Conservation (phyloP, 1,140 invertebrate species). For the Hirudo medicinalis region DNA sequence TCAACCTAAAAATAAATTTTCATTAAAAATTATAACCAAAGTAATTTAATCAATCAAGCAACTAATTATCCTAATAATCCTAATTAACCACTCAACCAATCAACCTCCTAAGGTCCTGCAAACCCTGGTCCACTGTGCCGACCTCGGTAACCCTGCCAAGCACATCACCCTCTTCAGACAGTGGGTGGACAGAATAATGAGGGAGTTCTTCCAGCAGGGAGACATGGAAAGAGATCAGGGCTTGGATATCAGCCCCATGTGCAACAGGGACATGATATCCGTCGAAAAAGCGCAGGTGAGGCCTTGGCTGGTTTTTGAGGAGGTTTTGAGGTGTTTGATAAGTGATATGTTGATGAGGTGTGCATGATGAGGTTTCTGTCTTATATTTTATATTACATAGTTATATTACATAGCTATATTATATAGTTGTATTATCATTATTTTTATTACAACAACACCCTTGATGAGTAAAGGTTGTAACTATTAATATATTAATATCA, state of each 20-base stretch:
- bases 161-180: slow-evolving; percentile 71
- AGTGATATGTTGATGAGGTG: no score
- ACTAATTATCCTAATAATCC: not conserved
- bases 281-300: slow-evolving; percentile 15
- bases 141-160: slow-evolving; percentile 90
- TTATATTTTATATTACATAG: no score
- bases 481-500: no score
- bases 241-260: slow-evolving; percentile 21
- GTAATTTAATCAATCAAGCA: not conserved
- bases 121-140: slow-evolving; percentile 92
- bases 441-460: no score
- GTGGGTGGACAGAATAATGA: slow-evolving; percentile 84
- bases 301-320: not conserved
- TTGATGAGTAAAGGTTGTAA: no score
- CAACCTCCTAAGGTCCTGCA: slow-evolving; percentile 60
- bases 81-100: slow-evolving; percentile 14
- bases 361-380: no score
- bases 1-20: no score
- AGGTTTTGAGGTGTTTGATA: no score
- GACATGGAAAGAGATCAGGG: slow-evolving; percentile 44
- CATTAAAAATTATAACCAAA: not conserved
- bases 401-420: no score
- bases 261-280: slow-evolving; percentile 18
- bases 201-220: slow-evolving; percentile 85
- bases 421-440: no score